Conservation (phyloP, 2,888 invertebrate species). For the Drosophila barbarae region DNA sequence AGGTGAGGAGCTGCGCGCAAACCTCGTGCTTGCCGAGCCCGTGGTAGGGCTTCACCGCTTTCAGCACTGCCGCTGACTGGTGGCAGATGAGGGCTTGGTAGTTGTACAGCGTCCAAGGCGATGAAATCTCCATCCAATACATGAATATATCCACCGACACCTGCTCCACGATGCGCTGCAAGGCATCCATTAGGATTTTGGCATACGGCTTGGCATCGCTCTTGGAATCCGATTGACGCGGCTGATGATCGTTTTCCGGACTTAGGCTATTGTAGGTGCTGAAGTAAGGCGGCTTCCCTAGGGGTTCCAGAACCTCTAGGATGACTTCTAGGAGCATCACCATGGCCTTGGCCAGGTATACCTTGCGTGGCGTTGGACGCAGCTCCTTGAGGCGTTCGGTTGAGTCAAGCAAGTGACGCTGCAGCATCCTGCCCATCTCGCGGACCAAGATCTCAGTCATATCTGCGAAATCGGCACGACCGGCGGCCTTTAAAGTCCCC, state of each 20-base stretch:
- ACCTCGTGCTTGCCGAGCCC: slow-evolving; percentile 32
- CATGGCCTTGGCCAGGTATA: slow-evolving; percentile 52
- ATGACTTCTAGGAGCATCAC: slow-evolving; percentile 25
- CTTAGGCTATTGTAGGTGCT: slow-evolving; percentile 32
- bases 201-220: slow-evolving; percentile 1
- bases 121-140: slow-evolving; percentile 53
- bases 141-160: slow-evolving; percentile 43
- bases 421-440: slow-evolving; percentile 31
- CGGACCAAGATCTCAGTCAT: neutral
- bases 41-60: neutral
- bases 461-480: slow-evolving; percentile 9
- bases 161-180: slow-evolving; percentile 42
- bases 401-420: slow-evolving; percentile 44
- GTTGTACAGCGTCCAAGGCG: slow-evolving; percentile 34
- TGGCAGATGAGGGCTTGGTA: slow-evolving; percentile 44
- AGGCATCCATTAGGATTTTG: slow-evolving; percentile 36
- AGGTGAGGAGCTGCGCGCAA: slow-evolving; percentile 21
- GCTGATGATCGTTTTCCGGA: neutral
- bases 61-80: slow-evolving; percentile 18
- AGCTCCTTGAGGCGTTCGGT: slow-evolving; percentile 17
- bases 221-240: neutral
- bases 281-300: neutral
- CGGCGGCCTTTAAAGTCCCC: slow-evolving; percentile 36
- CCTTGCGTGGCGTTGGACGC: slow-evolving; percentile 14
- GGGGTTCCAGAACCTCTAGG: slow-evolving; percentile 2